These are phyloP conservation scores for Troides aeacus DNA, from an alignment of 2,888 invertebrate genomes.

Conservation along the genomic window DNA sequence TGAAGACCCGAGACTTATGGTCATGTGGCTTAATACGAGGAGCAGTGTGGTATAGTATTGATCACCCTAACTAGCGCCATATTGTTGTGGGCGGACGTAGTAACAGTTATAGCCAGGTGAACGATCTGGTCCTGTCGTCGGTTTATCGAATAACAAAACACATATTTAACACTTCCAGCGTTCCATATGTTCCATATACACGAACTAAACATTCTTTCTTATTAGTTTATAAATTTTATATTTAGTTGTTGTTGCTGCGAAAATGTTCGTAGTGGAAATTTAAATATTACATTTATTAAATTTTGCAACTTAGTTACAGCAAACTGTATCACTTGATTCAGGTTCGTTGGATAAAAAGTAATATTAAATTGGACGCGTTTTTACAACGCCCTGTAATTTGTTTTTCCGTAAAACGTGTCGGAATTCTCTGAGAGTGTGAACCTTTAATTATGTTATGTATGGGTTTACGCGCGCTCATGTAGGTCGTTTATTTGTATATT, in stretches of 20 bases:
- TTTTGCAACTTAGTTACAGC: slow-evolving; percentile 14
- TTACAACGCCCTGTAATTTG: slow-evolving; percentile 27
- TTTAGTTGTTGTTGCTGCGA: background rate
- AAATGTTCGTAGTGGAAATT: slow-evolving; percentile 9
- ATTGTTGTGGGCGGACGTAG: too few relatives aligned
- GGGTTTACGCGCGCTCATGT: background rate
- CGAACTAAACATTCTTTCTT: background rate
- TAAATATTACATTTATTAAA: slow-evolving; percentile 26
- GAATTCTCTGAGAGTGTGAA: slow-evolving; percentile 12
- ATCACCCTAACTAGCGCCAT: too few relatives aligned
- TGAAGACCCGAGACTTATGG: too few relatives aligned
- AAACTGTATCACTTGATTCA: slow-evolving; percentile 15
- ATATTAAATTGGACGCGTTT: slow-evolving; percentile 27
- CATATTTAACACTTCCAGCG: background rate
- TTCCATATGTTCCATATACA: background rate
- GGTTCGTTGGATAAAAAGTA: slow-evolving; percentile 20
- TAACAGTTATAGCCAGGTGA: too few relatives aligned
- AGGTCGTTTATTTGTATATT: too few relatives aligned
- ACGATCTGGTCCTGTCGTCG: too few relatives aligned
- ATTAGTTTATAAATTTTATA: background rate
- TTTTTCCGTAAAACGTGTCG: slow-evolving; percentile 23
- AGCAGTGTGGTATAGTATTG: too few relatives aligned
- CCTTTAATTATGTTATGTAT: slow-evolving; percentile 28
- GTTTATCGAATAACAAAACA: too few relatives aligned
- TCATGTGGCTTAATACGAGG: too few relatives aligned